Percentiles rank a stretch among this genome's conserved stretches.
These are phyloP conservation scores for Mylabris sibirica DNA, from an alignment of 2,888 invertebrate genomes.

Conservation along the genomic window DNA sequence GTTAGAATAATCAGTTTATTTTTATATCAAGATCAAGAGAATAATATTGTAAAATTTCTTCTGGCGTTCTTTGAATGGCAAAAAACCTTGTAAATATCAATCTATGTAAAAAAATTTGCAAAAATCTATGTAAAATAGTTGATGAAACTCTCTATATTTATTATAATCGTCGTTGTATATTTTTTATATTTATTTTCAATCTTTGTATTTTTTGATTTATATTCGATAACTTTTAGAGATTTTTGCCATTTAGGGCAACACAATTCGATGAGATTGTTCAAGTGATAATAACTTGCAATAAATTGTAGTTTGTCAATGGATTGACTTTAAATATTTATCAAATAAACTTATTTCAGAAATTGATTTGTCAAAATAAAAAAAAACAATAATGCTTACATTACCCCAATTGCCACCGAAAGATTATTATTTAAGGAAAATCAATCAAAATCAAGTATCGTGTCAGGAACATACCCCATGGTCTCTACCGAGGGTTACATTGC, in stretches of 20 bases:
- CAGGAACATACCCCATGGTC: slow-evolving; percentile 61
- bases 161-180: slow-evolving; percentile 7
- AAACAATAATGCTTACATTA: slow-evolving; percentile 55
- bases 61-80: not conserved
- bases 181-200: slow-evolving; percentile 8
- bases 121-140: slow-evolving; percentile 1
- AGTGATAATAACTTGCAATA: slow-evolving; percentile 53
- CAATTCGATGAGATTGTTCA: slow-evolving; percentile 16
- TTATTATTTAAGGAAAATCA: slow-evolving; percentile 50
- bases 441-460: slow-evolving; percentile 52
- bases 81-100: not conserved
- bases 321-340: slow-evolving; percentile 59
- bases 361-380: not conserved
- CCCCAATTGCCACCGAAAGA: slow-evolving; percentile 58
- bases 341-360: slow-evolving; percentile 47
- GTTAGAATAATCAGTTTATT: slow-evolving; percentile 15
- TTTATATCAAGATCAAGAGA: not conserved
- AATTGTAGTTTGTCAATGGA: slow-evolving; percentile 52
- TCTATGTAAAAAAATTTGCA: not conserved
- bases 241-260: not conserved
- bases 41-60: not conserved
- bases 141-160: slow-evolving; percentile 5
- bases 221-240: not conserved
- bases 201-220: not conserved
- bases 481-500: slow-evolving; percentile 63